phyloP scores from a whole-genome alignment of 2,113 vertebrate genomes.

The Oryzias woworae region DNA sequence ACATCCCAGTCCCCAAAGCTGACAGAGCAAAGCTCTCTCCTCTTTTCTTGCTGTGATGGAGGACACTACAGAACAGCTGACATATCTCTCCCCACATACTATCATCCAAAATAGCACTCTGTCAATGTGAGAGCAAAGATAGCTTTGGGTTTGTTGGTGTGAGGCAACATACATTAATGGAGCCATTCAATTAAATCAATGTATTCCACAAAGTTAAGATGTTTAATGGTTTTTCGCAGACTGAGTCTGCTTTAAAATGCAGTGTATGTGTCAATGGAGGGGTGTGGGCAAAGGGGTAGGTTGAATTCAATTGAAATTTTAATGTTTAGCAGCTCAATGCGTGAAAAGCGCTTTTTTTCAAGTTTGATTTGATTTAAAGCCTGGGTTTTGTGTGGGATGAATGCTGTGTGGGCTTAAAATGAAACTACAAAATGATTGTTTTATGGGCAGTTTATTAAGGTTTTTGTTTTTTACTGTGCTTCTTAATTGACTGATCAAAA shows the following conservation, averaged over 20 bases:
- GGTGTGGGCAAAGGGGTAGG: too few relatives aligned
- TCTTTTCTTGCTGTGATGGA: conserved; percentile 54
- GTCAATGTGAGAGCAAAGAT: conserved; percentile 73
- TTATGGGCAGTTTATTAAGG: not conserved
- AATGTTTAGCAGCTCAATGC: too few relatives aligned
- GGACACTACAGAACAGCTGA: conserved; percentile 77
- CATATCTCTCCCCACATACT: conserved; percentile 74
- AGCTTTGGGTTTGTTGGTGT: conserved; percentile 50
- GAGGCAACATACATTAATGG: conserved; percentile 46
- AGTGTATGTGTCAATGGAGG: too few relatives aligned
- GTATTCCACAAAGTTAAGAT: conserved; percentile 14
- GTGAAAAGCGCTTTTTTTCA: too few relatives aligned
- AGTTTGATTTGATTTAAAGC: too few relatives aligned
- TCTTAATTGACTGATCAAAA: not conserved
- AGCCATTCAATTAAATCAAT: conserved; percentile 32
- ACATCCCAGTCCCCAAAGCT: conserved; percentile 49
- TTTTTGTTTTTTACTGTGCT: not conserved
- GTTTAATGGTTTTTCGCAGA: conserved; percentile 37
- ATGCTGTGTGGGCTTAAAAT: too few relatives aligned
- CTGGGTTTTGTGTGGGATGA: too few relatives aligned
- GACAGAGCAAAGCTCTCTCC: conserved; percentile 38
- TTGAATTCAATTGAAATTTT: too few relatives aligned
- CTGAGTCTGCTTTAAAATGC: not conserved
- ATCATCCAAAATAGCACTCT: conserved; percentile 76
- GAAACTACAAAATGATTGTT: too few relatives aligned